These are phyloP conservation scores for Aegotheles bennettii DNA, from an alignment of 2,113 vertebrate genomes.

Conservation along the genomic window DNA sequence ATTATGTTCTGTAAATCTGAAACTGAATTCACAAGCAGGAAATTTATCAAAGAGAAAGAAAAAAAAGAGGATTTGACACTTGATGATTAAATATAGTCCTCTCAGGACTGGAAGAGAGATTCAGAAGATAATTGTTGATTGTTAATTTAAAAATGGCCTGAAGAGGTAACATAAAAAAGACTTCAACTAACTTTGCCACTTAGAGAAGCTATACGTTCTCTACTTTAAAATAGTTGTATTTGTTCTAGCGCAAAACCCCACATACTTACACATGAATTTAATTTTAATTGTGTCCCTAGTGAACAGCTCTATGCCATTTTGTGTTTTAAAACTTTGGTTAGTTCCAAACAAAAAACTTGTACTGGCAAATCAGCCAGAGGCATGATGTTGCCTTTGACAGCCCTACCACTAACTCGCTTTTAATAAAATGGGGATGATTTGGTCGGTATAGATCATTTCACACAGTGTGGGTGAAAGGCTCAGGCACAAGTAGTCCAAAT, in stretches of 20 bases:
- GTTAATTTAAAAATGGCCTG: slow-evolving; percentile 17
- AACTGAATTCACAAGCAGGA: not conserved
- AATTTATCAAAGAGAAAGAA: not conserved
- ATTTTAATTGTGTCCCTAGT: slow-evolving; percentile 1
- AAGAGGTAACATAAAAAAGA: not conserved
- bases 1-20: not conserved
- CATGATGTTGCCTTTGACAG: not conserved
- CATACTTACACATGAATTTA: slow-evolving; percentile 19
- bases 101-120: not conserved
- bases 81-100: slow-evolving; percentile 1
- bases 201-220: not conserved
- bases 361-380: not conserved
- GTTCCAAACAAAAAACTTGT: not conserved
- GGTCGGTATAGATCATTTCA: not conserved
- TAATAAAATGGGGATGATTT: not conserved
- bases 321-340: not conserved
- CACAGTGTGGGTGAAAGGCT: not conserved
- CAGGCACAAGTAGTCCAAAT: not conserved
- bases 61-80: not conserved
- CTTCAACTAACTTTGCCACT: not conserved
- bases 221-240: not conserved
- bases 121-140: not conserved
- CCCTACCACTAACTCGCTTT: not conserved
- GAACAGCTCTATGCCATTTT: not conserved
- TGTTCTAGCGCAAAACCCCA: not conserved